Conservation (phyloP, 2,797 vertebrate genomes). For the Ciconia nigra region DNA sequence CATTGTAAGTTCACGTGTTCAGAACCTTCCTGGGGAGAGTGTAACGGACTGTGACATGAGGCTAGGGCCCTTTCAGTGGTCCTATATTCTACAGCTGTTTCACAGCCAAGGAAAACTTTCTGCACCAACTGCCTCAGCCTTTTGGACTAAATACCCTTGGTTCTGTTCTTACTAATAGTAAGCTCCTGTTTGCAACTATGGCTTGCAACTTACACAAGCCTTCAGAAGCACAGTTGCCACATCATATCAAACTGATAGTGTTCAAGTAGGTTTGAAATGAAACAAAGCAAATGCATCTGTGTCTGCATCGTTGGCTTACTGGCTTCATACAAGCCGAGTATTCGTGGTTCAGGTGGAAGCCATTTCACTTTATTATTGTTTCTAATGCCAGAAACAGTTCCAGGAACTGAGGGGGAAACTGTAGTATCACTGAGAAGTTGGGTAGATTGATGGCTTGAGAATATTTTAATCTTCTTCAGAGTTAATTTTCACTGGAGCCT, state of each 20-base stretch:
- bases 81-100: not conserved
- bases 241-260: not conserved
- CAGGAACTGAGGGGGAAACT: not conserved
- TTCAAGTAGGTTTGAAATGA: not conserved
- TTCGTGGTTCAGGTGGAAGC: not conserved
- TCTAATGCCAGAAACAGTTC: not conserved
- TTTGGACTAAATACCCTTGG: not conserved
- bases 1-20: accelerated
- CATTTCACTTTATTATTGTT: not conserved
- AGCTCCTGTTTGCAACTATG: not conserved
- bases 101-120: not conserved
- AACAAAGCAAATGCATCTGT: not conserved
- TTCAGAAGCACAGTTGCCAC: not conserved
- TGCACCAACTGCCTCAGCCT: not conserved
- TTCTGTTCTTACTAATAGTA: not conserved
- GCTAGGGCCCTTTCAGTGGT: not conserved
- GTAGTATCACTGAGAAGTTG: not conserved
- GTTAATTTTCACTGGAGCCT: not conserved
- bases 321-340: not conserved
- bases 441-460: not conserved
- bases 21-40: not conserved
- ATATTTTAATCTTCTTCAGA: not conserved
- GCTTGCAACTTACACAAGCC: not conserved
- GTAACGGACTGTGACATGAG: not conserved
- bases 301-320: not conserved